phyloP scores from a whole-genome alignment of 2,888 invertebrate genomes.

The Ennomos quercinarius region DNA sequence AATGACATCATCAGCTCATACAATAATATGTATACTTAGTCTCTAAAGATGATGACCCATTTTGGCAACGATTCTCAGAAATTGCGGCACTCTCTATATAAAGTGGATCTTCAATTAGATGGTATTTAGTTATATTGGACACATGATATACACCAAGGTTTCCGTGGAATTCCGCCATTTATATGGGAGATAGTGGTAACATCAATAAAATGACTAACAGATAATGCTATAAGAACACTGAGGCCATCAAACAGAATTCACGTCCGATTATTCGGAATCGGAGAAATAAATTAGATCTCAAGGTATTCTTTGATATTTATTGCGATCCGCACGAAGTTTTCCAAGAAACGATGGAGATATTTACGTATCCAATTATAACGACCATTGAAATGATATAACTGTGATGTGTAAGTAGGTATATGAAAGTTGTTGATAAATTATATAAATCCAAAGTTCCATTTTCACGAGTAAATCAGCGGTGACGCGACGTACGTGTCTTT shows the following conservation, averaged over 20 bases:
- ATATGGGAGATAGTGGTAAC: constrained; percentile 7
- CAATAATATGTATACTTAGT: too few species aligned
- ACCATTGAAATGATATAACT: constrained; percentile 16
- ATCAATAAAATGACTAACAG: constrained; percentile 2
- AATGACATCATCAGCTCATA: too few species aligned
- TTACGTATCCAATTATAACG: constrained; percentile 15
- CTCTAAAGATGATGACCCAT: too few species aligned
- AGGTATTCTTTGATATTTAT: constrained; percentile 25
- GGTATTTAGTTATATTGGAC: too few species aligned
- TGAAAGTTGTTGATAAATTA: neutral
- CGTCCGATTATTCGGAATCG: constrained; percentile 12
- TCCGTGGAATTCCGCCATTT: constrained; percentile 5
- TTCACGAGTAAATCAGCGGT: constrained; percentile 24
- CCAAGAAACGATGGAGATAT: constrained; percentile 15
- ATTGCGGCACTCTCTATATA: too few species aligned
- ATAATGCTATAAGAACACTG: constrained; percentile 5
- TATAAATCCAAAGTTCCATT: constrained; percentile 6
- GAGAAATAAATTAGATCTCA: constrained; percentile 19
- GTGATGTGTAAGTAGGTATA: constrained; percentile 3
- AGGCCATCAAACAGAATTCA: constrained; percentile 23
- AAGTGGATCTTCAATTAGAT: too few species aligned
- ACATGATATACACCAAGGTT: constrained; percentile 4
- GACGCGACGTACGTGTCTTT: constrained; percentile 16
- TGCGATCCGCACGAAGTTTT: constrained; percentile 14
- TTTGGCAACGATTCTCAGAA: too few species aligned